phyloP scores from a whole-genome alignment of 2,888 invertebrate genomes.

The Timema cristinae region DNA sequence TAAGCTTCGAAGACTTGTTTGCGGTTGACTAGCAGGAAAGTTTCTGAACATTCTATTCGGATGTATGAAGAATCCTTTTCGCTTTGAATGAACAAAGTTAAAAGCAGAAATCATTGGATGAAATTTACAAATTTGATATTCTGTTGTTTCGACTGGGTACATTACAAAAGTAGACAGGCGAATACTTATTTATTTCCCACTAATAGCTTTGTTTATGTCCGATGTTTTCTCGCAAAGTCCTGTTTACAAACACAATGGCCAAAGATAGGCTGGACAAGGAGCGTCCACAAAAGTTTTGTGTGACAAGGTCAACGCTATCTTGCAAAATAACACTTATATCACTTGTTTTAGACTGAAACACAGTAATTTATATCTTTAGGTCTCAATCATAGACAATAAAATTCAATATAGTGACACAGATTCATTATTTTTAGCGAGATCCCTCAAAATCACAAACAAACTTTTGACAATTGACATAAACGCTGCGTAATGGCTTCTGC shows the following conservation, averaged over 20 bases:
- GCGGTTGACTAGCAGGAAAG: constrained; percentile 36
- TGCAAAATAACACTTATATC: no score
- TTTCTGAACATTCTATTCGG: constrained; percentile 85
- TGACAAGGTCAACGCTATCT: constrained; percentile 11
- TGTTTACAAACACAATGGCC: constrained; percentile 7
- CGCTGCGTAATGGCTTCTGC: no score
- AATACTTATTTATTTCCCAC: no score
- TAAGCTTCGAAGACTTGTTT: background rate
- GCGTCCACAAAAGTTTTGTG: constrained; percentile 9
- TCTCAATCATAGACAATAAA: no score
- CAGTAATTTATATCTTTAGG: no score
- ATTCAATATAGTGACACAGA: no score
- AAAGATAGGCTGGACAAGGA: constrained; percentile 13
- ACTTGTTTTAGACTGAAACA: no score
- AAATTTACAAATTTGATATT: constrained; percentile 38
- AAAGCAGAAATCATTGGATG: constrained; percentile 36
- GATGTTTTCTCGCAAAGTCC: background rate
- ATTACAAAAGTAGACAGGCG: constrained; percentile 32
- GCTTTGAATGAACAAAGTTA: constrained; percentile 65
- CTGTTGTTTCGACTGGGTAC: constrained; percentile 34
- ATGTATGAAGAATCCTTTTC: constrained; percentile 87
- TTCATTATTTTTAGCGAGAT: no score
- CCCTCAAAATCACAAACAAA: no score
- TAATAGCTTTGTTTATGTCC: no score
- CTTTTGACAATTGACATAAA: no score